Evolutionary conservation across 2,797 vertebrate genomes (phyloP), one percentile per base, ranked within the genome.

Genomic region (Pangasius krempfi): DNA sequence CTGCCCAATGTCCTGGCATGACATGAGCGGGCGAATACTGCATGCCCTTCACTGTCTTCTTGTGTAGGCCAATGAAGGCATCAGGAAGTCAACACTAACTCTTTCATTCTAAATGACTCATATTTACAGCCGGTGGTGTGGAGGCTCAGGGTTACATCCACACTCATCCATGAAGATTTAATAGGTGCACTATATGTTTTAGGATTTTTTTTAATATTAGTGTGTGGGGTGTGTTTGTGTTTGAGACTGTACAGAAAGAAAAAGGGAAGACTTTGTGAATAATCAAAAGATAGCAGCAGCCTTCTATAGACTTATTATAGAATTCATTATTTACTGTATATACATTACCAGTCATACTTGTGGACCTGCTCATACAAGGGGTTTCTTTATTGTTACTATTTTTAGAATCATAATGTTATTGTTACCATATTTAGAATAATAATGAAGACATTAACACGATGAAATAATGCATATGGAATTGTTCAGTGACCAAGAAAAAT

Each of bases 21-120:
- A 22, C 86, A 88, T 56, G 50, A 16, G 78, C 33, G 54, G 84
- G 84, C 2, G 27, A 78, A 62, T 78, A 85, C 80, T 75, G 56
- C 75, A 62, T 86, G 84, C 30, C 86, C 86, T 84, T 90, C 86
- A 25, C 9, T 84, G 82, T 40, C 27, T 85, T 66, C 9, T 58
- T 9, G 7, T 79, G 85, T 50, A 86, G 87, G 58, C 81, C 87
- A 83, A 22, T 47, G 68, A 72, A 73, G 84, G 84, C 82, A 85
- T 85, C 84, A 88, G 66, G 66, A 88, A 85, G 86, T 85, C 85
- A 64, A 85, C 86, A 60, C 86, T 88, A 86, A 91, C 88, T 85
- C 84, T 88, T 87, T 88, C 84, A 88, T 84, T 88, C 33, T 58
- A 86, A 85, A 88, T 91, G 80, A 91, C n/a, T 64, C 52, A 81